These are phyloP conservation scores for Chironomus tepperi DNA, from an alignment of 1,140 invertebrate species.

Conservation along the genomic window DNA sequence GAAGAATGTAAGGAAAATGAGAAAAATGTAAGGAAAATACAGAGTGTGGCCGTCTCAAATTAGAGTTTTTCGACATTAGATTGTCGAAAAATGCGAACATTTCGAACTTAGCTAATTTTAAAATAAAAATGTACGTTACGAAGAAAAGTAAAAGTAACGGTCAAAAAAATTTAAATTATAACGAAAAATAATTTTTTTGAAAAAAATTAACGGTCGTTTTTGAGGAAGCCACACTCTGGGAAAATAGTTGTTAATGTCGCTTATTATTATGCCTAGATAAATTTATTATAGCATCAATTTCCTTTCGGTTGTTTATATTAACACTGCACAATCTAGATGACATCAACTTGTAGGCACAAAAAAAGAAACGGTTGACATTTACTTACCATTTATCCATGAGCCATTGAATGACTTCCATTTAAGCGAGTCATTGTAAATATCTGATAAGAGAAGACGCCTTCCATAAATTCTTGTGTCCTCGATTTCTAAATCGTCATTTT, in stretches of 20 bases:
- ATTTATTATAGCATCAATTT: neutral
- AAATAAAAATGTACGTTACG: no score
- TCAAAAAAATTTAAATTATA: no score
- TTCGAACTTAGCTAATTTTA: no score
- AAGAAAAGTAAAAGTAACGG: no score
- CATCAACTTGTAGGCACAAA: neutral
- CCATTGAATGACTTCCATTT: conserved; percentile 60
- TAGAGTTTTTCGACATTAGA: no score
- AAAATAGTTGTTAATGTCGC: neutral
- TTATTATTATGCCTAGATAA: neutral
- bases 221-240: no score
- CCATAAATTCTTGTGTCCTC: conserved; percentile 58
- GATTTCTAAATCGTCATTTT: conserved; percentile 39
- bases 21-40: neutral
- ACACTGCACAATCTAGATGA: conserved; percentile 14
- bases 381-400: conserved; percentile 69
- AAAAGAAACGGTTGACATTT: conserved; percentile 11
- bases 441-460: conserved; percentile 52
- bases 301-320: neutral
- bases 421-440: conserved; percentile 54
- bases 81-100: no score
- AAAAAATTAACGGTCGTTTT: no score
- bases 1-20: neutral
- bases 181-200: no score
- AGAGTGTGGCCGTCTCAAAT: no score